Percentiles rank a stretch among this genome's conserved stretches.
These are phyloP conservation scores for Nixonia krombeini DNA, from an alignment of 1,140 invertebrate genomes.

Conservation along the genomic window DNA sequence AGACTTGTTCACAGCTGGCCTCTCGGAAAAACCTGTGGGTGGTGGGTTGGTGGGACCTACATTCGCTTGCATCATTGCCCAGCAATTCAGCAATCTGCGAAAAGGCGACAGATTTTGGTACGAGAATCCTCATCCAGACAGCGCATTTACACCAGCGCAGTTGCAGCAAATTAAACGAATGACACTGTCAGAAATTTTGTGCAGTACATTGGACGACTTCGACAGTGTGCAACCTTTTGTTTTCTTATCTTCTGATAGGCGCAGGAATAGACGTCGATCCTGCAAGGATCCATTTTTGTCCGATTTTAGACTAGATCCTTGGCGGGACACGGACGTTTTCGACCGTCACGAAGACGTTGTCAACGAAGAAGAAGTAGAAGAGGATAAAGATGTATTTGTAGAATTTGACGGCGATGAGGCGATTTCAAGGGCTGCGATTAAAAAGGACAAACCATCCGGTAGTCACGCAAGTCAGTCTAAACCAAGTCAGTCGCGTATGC, in stretches of 20 bases:
- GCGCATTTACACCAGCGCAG: slow-evolving; percentile 86
- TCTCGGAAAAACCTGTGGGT: slow-evolving; percentile 84
- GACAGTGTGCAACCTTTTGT: slow-evolving; percentile 83
- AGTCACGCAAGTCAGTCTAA: too few relatives aligned
- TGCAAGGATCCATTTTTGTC: slow-evolving; percentile 80
- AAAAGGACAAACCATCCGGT: too few relatives aligned
- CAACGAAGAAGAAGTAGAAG: background rate
- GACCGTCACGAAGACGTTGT: slow-evolving; percentile 1
- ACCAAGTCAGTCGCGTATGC: slow-evolving; percentile 1
- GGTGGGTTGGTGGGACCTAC: slow-evolving; percentile 94
- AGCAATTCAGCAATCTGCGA: slow-evolving; percentile 90
- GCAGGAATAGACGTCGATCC: slow-evolving; percentile 77
- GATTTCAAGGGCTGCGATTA: slow-evolving; percentile 14
- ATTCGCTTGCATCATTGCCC: slow-evolving; percentile 95
- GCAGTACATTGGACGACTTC: slow-evolving; percentile 83
- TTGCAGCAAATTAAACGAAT: slow-evolving; percentile 86
- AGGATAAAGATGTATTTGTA: too few relatives aligned
- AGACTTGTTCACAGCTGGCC: slow-evolving; percentile 91
- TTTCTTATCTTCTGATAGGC: slow-evolving; percentile 77
- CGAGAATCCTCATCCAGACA: slow-evolving; percentile 82
- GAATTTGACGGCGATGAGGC: slow-evolving; percentile 13
- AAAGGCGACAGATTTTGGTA: slow-evolving; percentile 96
- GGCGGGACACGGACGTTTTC: slow-evolving; percentile 66
- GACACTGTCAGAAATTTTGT: slow-evolving; percentile 87
- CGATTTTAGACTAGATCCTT: slow-evolving; percentile 78